Conservation (phyloP, 1,140 invertebrate species). For the Drosophila tropicalis region DNA sequence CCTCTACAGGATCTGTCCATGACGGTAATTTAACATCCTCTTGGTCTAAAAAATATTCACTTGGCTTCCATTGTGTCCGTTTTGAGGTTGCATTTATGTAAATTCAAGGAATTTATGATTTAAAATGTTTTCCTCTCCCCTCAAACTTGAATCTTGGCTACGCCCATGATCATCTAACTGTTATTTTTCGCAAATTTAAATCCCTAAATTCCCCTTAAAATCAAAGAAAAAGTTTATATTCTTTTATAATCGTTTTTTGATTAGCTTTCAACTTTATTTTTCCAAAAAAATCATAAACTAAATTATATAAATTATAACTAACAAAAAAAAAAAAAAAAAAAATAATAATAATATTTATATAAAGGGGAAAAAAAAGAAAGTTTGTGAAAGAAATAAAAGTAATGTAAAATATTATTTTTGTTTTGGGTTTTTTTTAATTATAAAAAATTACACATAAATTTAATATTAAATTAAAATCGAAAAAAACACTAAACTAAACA, state of each 20-base stretch:
- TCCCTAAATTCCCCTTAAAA: not conserved
- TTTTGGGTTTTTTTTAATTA: not conserved
- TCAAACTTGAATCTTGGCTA: no score
- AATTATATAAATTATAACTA: slow-evolving; percentile 44
- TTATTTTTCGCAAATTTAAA: no score
- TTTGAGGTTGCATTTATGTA: no score
- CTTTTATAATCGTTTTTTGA: slow-evolving; percentile 6
- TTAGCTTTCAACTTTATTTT: slow-evolving; percentile 73
- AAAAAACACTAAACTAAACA: not conserved
- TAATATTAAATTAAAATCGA: not conserved
- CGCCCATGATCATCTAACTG: no score
- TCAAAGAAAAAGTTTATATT: not conserved
- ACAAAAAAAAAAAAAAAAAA: slow-evolving; percentile 47
- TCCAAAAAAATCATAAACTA: slow-evolving; percentile 56
- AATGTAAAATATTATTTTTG: not conserved
- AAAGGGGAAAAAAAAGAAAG: not conserved
- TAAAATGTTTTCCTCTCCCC: no score
- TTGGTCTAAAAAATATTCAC: no score
- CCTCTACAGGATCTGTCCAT: no score
- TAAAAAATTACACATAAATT: not conserved
- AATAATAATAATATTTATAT: not conserved
- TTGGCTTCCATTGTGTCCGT: no score
- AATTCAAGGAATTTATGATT: no score
- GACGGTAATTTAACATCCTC: no score
- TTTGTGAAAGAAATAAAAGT: not conserved